A percentile compares a stretch with the other conserved stretches of the same genome.
phyloP scores from a whole-genome alignment of 2,888 invertebrate genomes.

The Autographa pulchrina region DNA sequence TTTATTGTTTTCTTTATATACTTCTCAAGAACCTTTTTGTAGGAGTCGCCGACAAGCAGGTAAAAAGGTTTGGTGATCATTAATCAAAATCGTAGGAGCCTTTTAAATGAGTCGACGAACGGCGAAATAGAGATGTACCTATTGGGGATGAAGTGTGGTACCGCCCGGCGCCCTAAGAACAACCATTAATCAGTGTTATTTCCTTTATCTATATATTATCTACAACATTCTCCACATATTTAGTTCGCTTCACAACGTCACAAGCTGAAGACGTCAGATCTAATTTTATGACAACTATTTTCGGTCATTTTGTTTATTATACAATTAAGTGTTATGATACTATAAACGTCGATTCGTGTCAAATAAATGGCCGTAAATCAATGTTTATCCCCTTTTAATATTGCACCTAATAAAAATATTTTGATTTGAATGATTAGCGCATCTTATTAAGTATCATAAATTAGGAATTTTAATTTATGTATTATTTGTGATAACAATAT shows the following conservation, averaged over 20 bases:
- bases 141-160: slow-evolving; percentile 68
- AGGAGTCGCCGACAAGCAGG: slow-evolving; percentile 83
- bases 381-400: slow-evolving; percentile 41
- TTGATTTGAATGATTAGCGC: slow-evolving; percentile 32
- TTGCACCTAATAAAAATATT: slow-evolving; percentile 54
- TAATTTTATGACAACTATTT: neutral
- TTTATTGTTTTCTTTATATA: slow-evolving; percentile 73
- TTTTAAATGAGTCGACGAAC: slow-evolving; percentile 77
- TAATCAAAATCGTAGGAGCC: slow-evolving; percentile 82
- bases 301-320: slow-evolving; percentile 12
- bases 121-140: slow-evolving; percentile 79
- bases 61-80: slow-evolving; percentile 74
- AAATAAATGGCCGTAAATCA: slow-evolving; percentile 26
- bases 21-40: slow-evolving; percentile 74
- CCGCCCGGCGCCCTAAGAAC: slow-evolving; percentile 79
- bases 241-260: neutral
- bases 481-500: slow-evolving; percentile 23
- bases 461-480: slow-evolving; percentile 27
- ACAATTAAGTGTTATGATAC: slow-evolving; percentile 22
- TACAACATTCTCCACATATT: slow-evolving; percentile 21
- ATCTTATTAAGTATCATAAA: slow-evolving; percentile 35
- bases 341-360: slow-evolving; percentile 39
- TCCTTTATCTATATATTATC: slow-evolving; percentile 48
- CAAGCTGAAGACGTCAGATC: neutral
- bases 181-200: slow-evolving; percentile 64